These are phyloP conservation scores for Poecile atricapillus DNA, from an alignment of 2,113 vertebrate species.

Conservation along the genomic window DNA sequence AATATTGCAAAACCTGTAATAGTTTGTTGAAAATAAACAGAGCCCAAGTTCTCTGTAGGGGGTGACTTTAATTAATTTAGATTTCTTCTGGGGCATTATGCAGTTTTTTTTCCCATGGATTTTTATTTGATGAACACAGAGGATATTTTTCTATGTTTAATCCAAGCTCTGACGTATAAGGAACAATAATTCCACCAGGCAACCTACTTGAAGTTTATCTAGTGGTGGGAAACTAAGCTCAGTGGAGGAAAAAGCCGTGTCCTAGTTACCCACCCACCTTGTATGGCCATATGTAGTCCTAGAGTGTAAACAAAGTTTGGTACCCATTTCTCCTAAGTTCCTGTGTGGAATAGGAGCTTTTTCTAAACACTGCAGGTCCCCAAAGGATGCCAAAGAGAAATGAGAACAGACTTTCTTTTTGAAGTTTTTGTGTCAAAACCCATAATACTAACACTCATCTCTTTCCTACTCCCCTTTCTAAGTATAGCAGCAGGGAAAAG, in stretches of 20 bases:
- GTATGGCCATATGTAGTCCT: neutral
- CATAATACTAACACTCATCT: neutral
- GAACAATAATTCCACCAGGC: neutral
- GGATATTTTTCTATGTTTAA: constrained; percentile 31
- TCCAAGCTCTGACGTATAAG: neutral
- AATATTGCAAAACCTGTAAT: constrained; percentile 28
- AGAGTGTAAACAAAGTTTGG: neutral
- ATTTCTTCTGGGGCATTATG: constrained; percentile 12
- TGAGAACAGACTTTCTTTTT: constrained; percentile 1
- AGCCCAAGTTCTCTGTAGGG: neutral
- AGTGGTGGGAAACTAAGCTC: constrained; percentile 36
- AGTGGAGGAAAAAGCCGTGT: neutral
- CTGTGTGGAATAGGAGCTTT: constrained; percentile 1
- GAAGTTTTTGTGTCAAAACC: constrained; percentile 32
- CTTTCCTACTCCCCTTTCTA: constrained; percentile 16
- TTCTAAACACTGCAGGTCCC: neutral
- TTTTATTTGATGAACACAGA: constrained; percentile 26
- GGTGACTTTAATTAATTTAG: constrained; percentile 14
- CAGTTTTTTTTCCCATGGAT: constrained; percentile 37
- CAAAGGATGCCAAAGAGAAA: constrained; percentile 15
- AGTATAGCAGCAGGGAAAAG: neutral
- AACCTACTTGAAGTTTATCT: constrained; percentile 8
- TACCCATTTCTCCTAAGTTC: constrained; percentile 22
- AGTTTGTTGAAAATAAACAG: constrained; percentile 45
- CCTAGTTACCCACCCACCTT: constrained; percentile 8